Percentiles rank a stretch among this genome's conserved stretches.
phyloP scores from a whole-genome alignment of 2,797 vertebrate genomes.

The Pristis pectinata region DNA sequence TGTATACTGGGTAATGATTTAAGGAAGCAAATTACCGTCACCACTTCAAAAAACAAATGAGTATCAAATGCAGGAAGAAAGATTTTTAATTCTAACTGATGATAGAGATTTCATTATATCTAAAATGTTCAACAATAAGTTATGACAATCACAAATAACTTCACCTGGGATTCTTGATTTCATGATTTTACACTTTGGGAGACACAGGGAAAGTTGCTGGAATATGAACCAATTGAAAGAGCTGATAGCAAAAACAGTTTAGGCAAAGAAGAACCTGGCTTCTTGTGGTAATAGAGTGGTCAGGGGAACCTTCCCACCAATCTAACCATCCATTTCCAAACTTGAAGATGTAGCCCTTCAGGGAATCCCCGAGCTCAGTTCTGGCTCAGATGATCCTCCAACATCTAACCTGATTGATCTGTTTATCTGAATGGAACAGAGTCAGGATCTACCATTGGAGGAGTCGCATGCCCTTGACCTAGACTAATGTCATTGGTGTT shows the following conservation, averaged over 20 bases:
- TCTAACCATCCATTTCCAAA: not conserved
- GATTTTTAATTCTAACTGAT: not conserved
- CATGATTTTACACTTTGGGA: not conserved
- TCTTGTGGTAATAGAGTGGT: not conserved
- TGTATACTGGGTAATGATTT: not conserved
- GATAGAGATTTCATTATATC: not conserved
- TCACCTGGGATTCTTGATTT: not conserved
- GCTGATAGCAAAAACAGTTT: not conserved
- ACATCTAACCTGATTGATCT: not conserved
- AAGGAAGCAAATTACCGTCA: too few relatives aligned
- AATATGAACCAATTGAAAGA: not conserved
- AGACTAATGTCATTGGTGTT: not conserved
- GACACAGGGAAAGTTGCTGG: not conserved
- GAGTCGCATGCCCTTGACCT: too few relatives aligned
- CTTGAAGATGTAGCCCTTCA: not conserved
- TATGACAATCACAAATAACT: not conserved
- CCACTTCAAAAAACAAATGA: not conserved
- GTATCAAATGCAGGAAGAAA: not conserved
- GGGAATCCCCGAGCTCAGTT: not conserved
- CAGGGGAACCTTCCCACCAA: not conserved
- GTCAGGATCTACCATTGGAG: not conserved
- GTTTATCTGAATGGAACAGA: not conserved
- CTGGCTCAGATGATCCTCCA: not conserved
- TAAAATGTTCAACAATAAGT: not conserved
- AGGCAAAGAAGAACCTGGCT: not conserved